Evolutionary conservation across 2,113 vertebrate genomes (phyloP).

Genomic region (Notothenia coriiceps): DNA sequence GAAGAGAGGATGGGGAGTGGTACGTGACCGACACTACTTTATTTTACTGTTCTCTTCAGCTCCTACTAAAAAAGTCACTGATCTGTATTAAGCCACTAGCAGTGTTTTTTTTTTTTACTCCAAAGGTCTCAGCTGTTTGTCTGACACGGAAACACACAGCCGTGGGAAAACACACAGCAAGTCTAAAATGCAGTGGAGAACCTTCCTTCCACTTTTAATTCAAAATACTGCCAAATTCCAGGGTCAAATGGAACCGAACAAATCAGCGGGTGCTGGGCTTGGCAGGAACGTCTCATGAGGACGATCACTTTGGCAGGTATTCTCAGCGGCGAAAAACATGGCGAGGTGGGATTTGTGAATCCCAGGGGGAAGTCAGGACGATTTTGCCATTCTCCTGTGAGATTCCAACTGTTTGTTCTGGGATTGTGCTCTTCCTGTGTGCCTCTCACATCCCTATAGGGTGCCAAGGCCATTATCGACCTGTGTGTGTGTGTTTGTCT

Average conservation of each 20-base stretch:
- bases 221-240: constrained; percentile 49
- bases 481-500: background rate
- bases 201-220: constrained; percentile 25
- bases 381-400: constrained; percentile 47
- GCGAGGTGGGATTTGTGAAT: constrained; percentile 9
- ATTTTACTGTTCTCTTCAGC: constrained; percentile 44
- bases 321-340: constrained; percentile 17
- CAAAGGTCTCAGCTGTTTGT: constrained; percentile 28
- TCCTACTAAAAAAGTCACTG: background rate
- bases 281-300: constrained; percentile 67
- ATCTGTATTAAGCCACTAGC: constrained; percentile 30
- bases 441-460: constrained; percentile 18
- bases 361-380: constrained; percentile 23
- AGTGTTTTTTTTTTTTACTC: background rate
- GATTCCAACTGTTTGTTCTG: constrained; percentile 34
- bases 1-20: constrained; percentile 5
- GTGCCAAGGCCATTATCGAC: constrained; percentile 32
- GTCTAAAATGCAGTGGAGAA: background rate
- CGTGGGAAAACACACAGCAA: constrained; percentile 36
- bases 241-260: constrained; percentile 37
- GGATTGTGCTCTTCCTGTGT: constrained; percentile 3
- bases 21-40: constrained; percentile 39
- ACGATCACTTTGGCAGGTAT: constrained; percentile 44
- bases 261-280: constrained; percentile 5
- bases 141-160: constrained; percentile 53